Evolutionary conservation across 2,797 vertebrate species (phyloP), one percentile per base, ranked within the genome.

Genomic region (Labroides dimidiatus): DNA sequence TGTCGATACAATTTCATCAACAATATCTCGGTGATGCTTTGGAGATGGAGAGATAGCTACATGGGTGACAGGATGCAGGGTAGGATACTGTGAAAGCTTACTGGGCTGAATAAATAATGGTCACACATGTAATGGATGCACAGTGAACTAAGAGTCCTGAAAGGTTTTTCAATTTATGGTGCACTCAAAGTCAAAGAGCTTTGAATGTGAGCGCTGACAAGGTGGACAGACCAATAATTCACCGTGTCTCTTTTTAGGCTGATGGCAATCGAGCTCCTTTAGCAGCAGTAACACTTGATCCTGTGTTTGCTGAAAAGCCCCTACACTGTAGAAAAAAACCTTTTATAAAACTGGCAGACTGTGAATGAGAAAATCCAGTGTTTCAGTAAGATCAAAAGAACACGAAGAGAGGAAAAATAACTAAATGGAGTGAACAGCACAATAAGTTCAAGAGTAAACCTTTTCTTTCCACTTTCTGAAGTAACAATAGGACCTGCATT

Each of bases 51-150:
- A 42, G 37, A 58, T 15, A 42, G 37, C 55, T 15, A n/a, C 37
- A 39, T 24, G 33, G 27, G 58, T 20, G 21, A 50, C n/a, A 48
- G 12, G 53, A 64, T 15, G n/a, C 8, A 39, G 33, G 16, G 62
- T 14, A 61, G 44, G 16, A 14, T 6, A 23, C 27, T 8, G 19
- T 17, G 61, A 17, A 10, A 1, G 45, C 60, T 55, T 42, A 50
- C 12, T 50, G n/a, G 64, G 59, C 13, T 49, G 66, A 27, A 67
- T 57, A 17, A 70, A 64, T 55, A 49, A 50, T 49, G 17, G 33
- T 74, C 39, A 50, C 50, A 24, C 4, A n/a, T 23, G 54, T 42
- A 17, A 21, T 39, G 13, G 30, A 36, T 19, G 56, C 51, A 24
- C 36, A 30, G 41, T 1, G 16, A 6, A 4, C 6, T 17, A 42